Percentiles rank a stretch among this genome's conserved stretches.
Conservation (phyloP, 2,888 invertebrate species). For the Parnassius mnemosyne region DNA sequence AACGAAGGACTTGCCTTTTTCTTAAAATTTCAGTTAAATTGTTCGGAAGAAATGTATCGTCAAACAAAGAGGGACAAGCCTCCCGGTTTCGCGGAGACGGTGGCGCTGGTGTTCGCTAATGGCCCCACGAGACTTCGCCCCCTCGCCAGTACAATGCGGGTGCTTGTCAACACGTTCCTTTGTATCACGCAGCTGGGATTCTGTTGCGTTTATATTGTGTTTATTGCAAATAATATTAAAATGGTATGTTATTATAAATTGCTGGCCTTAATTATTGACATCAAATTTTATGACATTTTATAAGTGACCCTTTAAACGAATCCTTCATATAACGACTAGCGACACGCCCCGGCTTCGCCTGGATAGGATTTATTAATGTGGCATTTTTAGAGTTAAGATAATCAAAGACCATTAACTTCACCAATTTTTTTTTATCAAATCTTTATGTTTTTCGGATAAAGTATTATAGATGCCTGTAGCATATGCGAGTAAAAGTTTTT, state of each 20-base stretch:
- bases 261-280: background rate
- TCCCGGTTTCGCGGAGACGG: slow-evolving; percentile 90
- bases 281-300: slow-evolving; percentile 4
- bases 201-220: slow-evolving; percentile 98
- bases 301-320: too few species aligned
- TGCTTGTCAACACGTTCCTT: slow-evolving; percentile 90
- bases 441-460: too few species aligned
- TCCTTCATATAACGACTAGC: too few species aligned
- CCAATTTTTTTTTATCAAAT: too few species aligned
- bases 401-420: too few species aligned
- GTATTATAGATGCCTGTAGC: background rate
- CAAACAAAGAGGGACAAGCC: slow-evolving; percentile 78
- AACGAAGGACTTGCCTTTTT: background rate
- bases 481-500: slow-evolving; percentile 10
- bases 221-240: slow-evolving; percentile 92
- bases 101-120: slow-evolving; percentile 88
- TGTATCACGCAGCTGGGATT: slow-evolving; percentile 98
- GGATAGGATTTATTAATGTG: too few species aligned
- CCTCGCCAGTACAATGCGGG: slow-evolving; percentile 83
- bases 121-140: slow-evolving; percentile 85
- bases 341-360: too few species aligned
- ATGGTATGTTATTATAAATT: slow-evolving; percentile 73
- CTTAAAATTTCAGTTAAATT: slow-evolving; percentile 71
- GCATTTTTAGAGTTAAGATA: too few species aligned
- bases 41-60: slow-evolving; percentile 84